Percentiles rank a stretch among this genome's conserved stretches.
Conservation (phyloP, 2,113 vertebrate species). For the Eulacestoma nigropectus region DNA sequence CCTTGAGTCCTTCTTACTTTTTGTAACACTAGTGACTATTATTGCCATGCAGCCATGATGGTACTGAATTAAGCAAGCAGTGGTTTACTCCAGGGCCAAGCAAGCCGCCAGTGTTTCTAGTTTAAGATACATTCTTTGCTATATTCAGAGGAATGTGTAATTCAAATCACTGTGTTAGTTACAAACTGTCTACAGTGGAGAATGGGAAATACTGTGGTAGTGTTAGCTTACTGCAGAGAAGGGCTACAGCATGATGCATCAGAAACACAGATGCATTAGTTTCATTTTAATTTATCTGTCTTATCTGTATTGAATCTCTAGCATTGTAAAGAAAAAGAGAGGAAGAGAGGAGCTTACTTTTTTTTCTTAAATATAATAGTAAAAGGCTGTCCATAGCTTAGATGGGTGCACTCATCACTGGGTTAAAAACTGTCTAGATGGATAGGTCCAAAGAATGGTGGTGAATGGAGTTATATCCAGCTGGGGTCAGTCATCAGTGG, state of each 20-base stretch:
- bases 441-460: neutral
- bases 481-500: neutral
- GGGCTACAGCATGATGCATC: constrained; percentile 3
- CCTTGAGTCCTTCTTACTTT: neutral
- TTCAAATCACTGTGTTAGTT: constrained; percentile 67
- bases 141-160: constrained; percentile 38
- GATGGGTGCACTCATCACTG: neutral
- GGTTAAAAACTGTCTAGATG: neutral
- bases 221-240: constrained; percentile 38
- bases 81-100: neutral
- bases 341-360: constrained; percentile 4
- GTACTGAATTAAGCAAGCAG: neutral
- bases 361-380: neutral
- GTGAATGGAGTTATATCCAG: neutral
- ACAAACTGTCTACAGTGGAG: constrained; percentile 54
- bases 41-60: neutral
- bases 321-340: constrained; percentile 13
- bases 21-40: neutral
- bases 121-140: constrained; percentile 50
- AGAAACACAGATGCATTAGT: constrained; percentile 27
- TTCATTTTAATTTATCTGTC: constrained; percentile 64
- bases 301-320: constrained; percentile 56
- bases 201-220: constrained; percentile 60
- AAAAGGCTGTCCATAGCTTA: neutral
- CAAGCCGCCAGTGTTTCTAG: constrained; percentile 19